Conservation (phyloP, 2,888 invertebrate species). For the Xanthia togata region DNA sequence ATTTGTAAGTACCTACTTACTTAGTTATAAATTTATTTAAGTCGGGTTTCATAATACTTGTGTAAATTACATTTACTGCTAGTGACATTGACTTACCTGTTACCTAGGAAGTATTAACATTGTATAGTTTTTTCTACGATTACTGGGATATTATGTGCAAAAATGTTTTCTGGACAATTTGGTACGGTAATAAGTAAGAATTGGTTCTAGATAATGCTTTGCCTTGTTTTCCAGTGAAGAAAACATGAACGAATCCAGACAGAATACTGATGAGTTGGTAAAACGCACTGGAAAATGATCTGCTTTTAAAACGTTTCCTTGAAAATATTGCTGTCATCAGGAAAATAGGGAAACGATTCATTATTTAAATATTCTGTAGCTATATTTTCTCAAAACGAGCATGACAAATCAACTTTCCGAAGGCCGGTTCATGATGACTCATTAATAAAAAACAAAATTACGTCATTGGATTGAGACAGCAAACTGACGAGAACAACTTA, state of each 20-base stretch:
- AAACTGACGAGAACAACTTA: slow-evolving; percentile 23
- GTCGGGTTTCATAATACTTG: neutral
- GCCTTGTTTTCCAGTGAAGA: neutral
- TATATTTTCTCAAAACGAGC: slow-evolving; percentile 33
- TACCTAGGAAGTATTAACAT: neutral
- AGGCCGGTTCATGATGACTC: slow-evolving; percentile 50
- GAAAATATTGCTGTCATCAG: neutral
- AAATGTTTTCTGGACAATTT: slow-evolving; percentile 7
- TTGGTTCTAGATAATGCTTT: neutral
- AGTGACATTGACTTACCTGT: neutral
- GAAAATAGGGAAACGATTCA: slow-evolving; percentile 8
- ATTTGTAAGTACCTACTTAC: neutral
- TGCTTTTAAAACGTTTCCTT: neutral
- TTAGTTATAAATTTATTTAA: neutral
- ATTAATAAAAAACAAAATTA: slow-evolving; percentile 57
- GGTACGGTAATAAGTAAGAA: slow-evolving; percentile 8
- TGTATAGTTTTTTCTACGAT: neutral
- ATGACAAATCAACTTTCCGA: slow-evolving; percentile 42
- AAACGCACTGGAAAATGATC: neutral
- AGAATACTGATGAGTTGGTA: neutral
- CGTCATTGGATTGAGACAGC: slow-evolving; percentile 47
- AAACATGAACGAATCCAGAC: neutral
- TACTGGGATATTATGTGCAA: neutral
- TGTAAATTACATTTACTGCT: neutral
- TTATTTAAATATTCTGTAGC: slow-evolving; percentile 13